These are phyloP conservation scores for Anisognathus igniventris DNA, from an alignment of 2,797 vertebrate genomes.

Conservation along the genomic window DNA sequence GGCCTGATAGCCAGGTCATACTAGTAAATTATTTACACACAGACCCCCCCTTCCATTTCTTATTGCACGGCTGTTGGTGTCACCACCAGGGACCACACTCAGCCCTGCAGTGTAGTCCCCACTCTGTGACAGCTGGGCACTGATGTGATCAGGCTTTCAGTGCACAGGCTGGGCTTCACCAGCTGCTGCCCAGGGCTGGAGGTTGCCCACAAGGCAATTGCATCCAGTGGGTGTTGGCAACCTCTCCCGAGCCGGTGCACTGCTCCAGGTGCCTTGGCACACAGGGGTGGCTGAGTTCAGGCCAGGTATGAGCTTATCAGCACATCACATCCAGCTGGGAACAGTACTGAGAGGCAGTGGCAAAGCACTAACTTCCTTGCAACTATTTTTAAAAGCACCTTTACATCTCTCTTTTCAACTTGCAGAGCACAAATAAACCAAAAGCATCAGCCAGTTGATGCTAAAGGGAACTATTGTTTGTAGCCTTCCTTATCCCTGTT, in stretches of 20 bases:
- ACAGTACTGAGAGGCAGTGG: not conserved
- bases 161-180: not conserved
- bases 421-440: not conserved
- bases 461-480: not conserved
- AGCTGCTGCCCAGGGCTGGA: not conserved
- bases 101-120: rapidly evolving
- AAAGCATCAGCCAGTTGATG: not conserved
- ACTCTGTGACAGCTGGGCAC: rapidly evolving
- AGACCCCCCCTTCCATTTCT: not conserved
- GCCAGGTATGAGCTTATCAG: not conserved
- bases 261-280: not conserved
- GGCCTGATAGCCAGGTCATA: not conserved
- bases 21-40: slow-evolving; percentile 36
- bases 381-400: slow-evolving; percentile 25
- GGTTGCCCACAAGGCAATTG: not conserved
- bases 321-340: not conserved
- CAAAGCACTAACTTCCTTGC: not conserved
- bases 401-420: not conserved
- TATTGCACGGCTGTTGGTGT: not conserved
- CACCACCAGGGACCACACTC: not conserved
- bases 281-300: not conserved
- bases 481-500: not conserved
- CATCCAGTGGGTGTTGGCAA: not conserved
- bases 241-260: not conserved
- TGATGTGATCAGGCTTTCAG: not conserved